phyloP scores from a whole-genome alignment of 2,797 vertebrate species.

The Platyrinchus mystaceus region DNA sequence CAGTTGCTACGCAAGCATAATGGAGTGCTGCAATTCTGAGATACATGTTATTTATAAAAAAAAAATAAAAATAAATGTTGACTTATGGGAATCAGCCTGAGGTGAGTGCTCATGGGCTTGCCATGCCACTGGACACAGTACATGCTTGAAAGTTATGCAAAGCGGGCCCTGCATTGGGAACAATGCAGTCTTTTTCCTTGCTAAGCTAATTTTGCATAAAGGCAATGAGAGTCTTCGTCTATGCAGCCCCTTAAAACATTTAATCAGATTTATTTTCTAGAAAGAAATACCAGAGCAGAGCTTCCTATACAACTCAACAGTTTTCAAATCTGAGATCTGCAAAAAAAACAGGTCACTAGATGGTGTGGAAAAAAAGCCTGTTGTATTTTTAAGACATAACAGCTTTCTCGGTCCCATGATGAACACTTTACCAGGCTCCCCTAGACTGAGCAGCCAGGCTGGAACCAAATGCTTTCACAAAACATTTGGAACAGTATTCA shows the following conservation, averaged over 20 bases:
- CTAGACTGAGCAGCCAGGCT: background rate
- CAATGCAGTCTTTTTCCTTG: constrained; percentile 35
- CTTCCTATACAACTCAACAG: background rate
- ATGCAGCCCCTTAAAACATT: background rate
- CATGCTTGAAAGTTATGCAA: constrained; percentile 52
- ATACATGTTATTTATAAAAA: background rate
- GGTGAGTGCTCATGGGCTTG: constrained; percentile 38
- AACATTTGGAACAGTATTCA: constrained; percentile 20
- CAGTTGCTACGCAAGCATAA: constrained; percentile 57
- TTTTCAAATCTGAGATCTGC: background rate
- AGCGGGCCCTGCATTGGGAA: constrained; percentile 17
- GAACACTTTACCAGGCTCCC: background rate
- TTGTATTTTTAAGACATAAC: background rate
- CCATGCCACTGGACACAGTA: constrained; percentile 33
- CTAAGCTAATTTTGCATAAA: constrained; percentile 21
- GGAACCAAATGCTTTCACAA: constrained; percentile 24
- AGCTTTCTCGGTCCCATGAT: background rate
- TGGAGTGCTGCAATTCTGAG: constrained; percentile 17
- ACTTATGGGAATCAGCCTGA: constrained; percentile 29
- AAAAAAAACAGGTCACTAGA: background rate
- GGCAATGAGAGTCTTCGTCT: constrained; percentile 23
- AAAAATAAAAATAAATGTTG: background rate
- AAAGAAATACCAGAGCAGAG: constrained; percentile 20
- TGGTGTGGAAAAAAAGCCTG: background rate
- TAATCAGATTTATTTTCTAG: background rate